Evolutionary conservation across 2,797 vertebrate species (phyloP), one percentile per base, ranked within the genome.

Genomic region (Neomorphus geoffroyi): DNA sequence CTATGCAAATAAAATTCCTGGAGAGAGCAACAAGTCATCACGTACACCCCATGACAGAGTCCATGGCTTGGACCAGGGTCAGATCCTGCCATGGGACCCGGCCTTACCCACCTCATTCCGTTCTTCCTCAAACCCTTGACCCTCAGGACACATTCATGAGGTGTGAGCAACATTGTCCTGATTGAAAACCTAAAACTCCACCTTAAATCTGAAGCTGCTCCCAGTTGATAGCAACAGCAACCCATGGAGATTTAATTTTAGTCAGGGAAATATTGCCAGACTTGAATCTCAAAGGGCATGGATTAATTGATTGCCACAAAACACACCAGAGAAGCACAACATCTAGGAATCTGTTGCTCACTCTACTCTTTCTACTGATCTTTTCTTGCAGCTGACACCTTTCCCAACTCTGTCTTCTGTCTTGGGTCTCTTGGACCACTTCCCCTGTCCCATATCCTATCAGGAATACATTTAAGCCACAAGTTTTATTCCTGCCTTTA

Each of bases 1-100:
- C 73, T 41, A 77, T 67, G 94, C 92, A 93, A 95, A 93, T 62
- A 50, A 73, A 94, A 81, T 73, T 92, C 92, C 93, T 95, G 64
- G 91, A 92, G 82, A 94, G 80, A 95, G 66, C 75, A 62, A 6
- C 81, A 92, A 94, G 48, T 88, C 85, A 69, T 65, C 12, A 22
- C 46, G 32, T 82, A 13, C 19, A 43, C 65, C 35, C 50, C 48
- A 7, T 2, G 30, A 69, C 1, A 66, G 37, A 78, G 54, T 61
- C 58, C 60, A 35, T 10, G 28, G 56, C 48, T 43, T 23, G 53
- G 43, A 64, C 6, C 77, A 66, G 62, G 83, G 51, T 35, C 83
- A 22, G 51, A 8, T n/a, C 10, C 32, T 37, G 41, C 11, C 27
- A 39, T 1, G 7, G 17, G 48, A 82, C 10, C 33, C 54, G 69